These are phyloP conservation scores for Fukomys damarensis DNA, from an alignment of 2,113 vertebrate genomes.

Conservation along the genomic window DNA sequence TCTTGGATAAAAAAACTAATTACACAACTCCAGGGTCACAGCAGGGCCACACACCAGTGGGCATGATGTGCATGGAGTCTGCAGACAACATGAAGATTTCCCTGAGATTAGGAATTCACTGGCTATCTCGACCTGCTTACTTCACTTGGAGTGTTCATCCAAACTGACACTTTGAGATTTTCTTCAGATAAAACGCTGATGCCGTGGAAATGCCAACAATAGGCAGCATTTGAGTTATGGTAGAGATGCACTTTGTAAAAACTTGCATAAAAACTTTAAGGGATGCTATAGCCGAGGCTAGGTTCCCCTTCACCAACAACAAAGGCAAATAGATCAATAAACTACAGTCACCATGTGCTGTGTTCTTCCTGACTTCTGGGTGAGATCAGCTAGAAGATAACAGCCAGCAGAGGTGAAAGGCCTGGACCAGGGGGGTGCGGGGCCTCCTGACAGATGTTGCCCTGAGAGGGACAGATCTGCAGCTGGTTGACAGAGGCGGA, in stretches of 20 bases:
- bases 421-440: not conserved
- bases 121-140: not conserved
- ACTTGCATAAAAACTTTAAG: not conserved
- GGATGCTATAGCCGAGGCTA: not conserved
- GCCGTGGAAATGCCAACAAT: not conserved
- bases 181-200: not conserved
- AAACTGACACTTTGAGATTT: not conserved
- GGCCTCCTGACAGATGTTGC: not conserved
- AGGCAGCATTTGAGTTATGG: not conserved
- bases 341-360: not conserved
- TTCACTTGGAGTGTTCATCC: not conserved
- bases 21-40: not conserved
- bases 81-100: too few species aligned
- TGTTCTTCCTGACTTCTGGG: not conserved
- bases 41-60: not conserved
- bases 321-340: conserved; percentile 9
- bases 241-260: not conserved
- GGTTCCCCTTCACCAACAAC: not conserved
- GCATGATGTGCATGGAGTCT: not conserved
- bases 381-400: not conserved
- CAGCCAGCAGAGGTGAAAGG: not conserved
- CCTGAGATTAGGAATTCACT: not conserved
- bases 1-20: not conserved
- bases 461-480: not conserved
- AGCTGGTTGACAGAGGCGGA: not conserved